Base-by-base conservation (phyloP, 2,888 invertebrate genomes). In the Amblyjoppa proteus region DNA sequence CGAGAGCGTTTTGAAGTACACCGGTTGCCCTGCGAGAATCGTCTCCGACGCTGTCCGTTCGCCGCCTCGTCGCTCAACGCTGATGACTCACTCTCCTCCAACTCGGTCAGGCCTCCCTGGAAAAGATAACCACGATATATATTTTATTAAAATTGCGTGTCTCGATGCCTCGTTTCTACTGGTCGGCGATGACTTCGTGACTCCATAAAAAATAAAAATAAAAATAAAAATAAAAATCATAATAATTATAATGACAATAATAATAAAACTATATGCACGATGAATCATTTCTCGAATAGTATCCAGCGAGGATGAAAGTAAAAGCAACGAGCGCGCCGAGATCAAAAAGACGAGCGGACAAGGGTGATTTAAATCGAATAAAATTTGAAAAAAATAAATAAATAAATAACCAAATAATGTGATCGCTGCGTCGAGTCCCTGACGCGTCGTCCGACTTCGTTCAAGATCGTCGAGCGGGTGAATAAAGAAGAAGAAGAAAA, bases 141-240 rank as follows among this genome's bases (percentile, higher is more conserved):
- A 34, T 77, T 83, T 64, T 69, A 83, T 83, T 75, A 83, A 79
- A 83, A 83, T 79, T 45, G 70, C 74, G 83, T 64, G 61, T 77
- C 77, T 71, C 71, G 66, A 13, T 31, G 41, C 61, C 69, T 70
- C 73, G 56, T 11, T 49, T 31, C 13, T 58, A 20, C 53, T 20
- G 20, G 7, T 4, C 20, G 16, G 16, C 20, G 53, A 53, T 20
- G 53, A 53, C 53, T 53, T 53, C 53, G 20, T 53, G 53, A 45
- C 45, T 45, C 45, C 6, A 53, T n/a, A 7, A 7, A 45, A 45
- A 45, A 45, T 41, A 11, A 41, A 5, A 11, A 41, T 11, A 11
- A 41, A 5, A 41, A 41, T 11, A 41, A 41, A 11, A 41, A 7
- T 11, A 9, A 41, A 0, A 41, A 41, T 41, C 9, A 41, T 41